Evolutionary conservation across 23 tunicate genomes (phyloP), one percentile per base, ranked within the genome.

Genomic region (Ascidia mentula): DNA sequence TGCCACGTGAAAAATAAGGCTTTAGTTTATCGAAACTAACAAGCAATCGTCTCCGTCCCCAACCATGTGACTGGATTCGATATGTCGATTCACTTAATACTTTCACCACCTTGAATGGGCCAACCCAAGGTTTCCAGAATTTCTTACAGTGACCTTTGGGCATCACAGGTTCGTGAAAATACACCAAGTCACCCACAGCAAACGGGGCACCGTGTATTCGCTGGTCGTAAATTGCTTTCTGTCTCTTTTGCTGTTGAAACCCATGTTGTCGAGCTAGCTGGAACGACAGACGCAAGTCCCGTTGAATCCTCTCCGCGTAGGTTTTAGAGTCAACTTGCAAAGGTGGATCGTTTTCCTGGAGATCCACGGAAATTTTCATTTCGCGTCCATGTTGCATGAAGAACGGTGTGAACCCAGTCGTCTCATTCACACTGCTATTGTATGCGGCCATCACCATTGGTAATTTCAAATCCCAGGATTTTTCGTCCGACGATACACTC

Each of bases 361-460:
- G 7, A 36, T 77, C 36, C 28, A 40, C 70, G 2, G 80, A 59
- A 32, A 77, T 40, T 35, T 45, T 40, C 69, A 77, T 28, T 42
- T 40, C 36, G 0, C 65, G 80, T 9, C 40, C 35, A 22, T 45
- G 36, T 35, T 40, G 80, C 37, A 77, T 53, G 65, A 53, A 53
- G 65, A 53, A 53, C 13, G 74, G 74, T 1, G 74, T 70, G 39
- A 20, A 70, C 31, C 74, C 74, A 12, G 74, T 70, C 6, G 38
- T 70, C 38, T 70, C 74, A 30, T 31, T 33, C 4, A 70, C 74
- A 36, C 38, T 34, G 32, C 38, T 70, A 6, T 34, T 33, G 34
- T 70, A 70, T 36, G 74, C 74, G 12, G 39, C 38, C 38, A 70
- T 32, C 7, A 70, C 38, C 37, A 32, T 32, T 4, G 74, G 74